Conservation (phyloP, 2,797 vertebrate species). For the Gymnothorax reevesii region DNA sequence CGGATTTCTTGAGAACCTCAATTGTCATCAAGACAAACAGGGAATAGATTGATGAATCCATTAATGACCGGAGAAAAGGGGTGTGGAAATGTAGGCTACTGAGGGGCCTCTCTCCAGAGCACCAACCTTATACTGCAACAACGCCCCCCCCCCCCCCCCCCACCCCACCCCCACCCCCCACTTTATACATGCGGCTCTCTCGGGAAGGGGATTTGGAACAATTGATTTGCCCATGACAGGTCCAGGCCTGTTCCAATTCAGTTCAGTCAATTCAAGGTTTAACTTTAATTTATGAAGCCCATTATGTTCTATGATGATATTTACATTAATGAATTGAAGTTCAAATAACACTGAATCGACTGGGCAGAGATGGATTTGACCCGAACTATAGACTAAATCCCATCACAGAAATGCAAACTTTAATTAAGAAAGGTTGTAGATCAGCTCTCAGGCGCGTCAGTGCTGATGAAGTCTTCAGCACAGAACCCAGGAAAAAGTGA, state of each 20-base stretch:
- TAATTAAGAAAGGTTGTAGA: neutral
- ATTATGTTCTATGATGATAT: neutral
- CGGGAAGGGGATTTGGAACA: constrained; percentile 7
- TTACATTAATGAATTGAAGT: neutral
- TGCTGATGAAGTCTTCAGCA: neutral
- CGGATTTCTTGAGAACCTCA: constrained; percentile 63
- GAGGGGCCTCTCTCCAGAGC: constrained; percentile 39
- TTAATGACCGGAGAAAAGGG: constrained; percentile 73
- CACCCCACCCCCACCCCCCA: neutral
- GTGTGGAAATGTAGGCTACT: constrained; percentile 44
- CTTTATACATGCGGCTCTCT: neutral
- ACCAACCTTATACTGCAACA: neutral
- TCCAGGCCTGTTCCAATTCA: neutral
- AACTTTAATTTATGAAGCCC: constrained; percentile 31
- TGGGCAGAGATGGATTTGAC: neutral
- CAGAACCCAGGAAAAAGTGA: constrained; percentile 8
- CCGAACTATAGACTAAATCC: neutral
- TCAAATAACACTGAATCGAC: neutral
- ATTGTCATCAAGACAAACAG: constrained; percentile 77
- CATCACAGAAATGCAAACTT: neutral
- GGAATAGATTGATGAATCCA: constrained; percentile 84
- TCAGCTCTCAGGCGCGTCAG: neutral
- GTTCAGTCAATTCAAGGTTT: constrained; percentile 49
- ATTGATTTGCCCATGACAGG: neutral
- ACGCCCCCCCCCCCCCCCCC: neutral